Base-by-base conservation (phyloP, 2,888 invertebrate species). In the Prostheceraeus crozeri region DNA sequence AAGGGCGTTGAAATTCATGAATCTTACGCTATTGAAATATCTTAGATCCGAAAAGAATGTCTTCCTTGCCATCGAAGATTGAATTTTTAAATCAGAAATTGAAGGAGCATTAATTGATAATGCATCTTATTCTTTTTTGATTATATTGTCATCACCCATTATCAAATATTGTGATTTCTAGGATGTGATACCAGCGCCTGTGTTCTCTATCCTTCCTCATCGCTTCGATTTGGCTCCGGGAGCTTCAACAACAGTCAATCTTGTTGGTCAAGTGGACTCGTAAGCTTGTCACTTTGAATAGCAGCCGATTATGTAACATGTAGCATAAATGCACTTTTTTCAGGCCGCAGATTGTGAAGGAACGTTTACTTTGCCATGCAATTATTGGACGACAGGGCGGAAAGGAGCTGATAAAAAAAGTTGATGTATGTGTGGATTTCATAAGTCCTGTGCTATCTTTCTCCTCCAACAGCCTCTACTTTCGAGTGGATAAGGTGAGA, bases 321-420 rank as follows among this genome's bases (percentile, higher is more conserved):
- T 11, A 11, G 10, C 8, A 45, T 45, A 11, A 45, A 11, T 14
- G 14, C 16, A 11, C 8, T 45, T 45, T 11, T 61, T 63, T 16
- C 65, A 75, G 75, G 11, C 74, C 76, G 3, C 69, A 71, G 60
- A 65, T 64, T 59, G 69, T 76, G n/a, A 67, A 69, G 31, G 76
- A 76, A 65, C 65, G 66, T 6, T 61, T 76, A 58, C 61, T 72
- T 30, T 77, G 76, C 61, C 72, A 75, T 63, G 72, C 76, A 21
- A 75, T 77, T 59, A 74, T 76, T 63, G 76, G 76, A 3, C 66
- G 73, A 31, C 69, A 71, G 56, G 76, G 75, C 11, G 75, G 75
- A n/a, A 77, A 76, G 63, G 75, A 75, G 61, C 66, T 73, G 40
- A 72, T 77, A 63, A 74, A 74, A 69, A 71, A 69, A 61, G 70